phyloP scores from a whole-genome alignment of 2,113 vertebrate genomes.

The Chascanopsetta lugubris region DNA sequence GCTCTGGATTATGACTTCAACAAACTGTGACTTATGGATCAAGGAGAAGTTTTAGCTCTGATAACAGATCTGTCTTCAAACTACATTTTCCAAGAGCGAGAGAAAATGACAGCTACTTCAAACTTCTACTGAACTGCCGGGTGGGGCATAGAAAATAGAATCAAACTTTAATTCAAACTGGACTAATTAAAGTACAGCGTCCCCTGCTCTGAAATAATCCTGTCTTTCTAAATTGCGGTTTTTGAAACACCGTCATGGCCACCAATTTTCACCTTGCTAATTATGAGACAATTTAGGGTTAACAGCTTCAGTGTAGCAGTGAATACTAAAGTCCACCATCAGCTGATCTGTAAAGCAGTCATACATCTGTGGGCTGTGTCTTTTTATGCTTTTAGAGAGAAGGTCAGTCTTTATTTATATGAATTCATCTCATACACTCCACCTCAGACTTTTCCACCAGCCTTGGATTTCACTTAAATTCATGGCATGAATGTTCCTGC shows the following conservation, averaged over 20 bases:
- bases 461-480: background rate
- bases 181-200: no score
- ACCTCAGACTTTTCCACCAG: background rate
- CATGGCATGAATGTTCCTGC: background rate
- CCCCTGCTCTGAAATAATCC: background rate
- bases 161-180: no score
- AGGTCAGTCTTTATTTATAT: background rate
- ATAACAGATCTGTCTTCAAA: background rate
- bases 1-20: conserved; percentile 1
- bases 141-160: no score
- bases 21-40: conserved; percentile 17
- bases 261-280: background rate
- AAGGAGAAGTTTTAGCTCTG: conserved; percentile 2
- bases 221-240: background rate
- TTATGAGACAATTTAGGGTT: background rate
- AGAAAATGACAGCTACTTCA: no score
- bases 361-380: background rate
- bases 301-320: background rate
- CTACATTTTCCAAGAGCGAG: background rate
- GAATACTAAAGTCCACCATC: conserved; percentile 20
- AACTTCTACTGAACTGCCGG: no score
- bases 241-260: background rate
- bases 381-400: background rate
- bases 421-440: background rate
- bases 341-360: conserved; percentile 5